These are phyloP conservation scores for Spatulosminthurus flaviceps DNA, from an alignment of 2,888 invertebrate species.

Conservation along the genomic window DNA sequence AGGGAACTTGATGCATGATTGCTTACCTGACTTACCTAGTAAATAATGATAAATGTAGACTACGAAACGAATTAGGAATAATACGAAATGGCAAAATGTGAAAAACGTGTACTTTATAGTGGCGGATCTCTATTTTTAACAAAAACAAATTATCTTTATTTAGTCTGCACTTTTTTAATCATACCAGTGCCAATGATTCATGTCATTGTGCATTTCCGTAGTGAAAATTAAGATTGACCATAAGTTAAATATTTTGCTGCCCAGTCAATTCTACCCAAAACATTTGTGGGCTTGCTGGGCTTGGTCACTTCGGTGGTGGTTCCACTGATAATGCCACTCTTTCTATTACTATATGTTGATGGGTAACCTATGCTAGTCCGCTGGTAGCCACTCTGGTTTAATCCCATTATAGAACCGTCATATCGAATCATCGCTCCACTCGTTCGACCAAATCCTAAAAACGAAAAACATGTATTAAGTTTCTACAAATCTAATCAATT, in stretches of 20 bases:
- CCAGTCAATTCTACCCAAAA: constrained; percentile 59
- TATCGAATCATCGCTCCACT: constrained; percentile 43
- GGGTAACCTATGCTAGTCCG: constrained; percentile 42
- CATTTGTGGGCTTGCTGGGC: constrained; percentile 52
- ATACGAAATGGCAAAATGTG: too few species aligned
- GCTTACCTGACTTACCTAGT: too few species aligned
- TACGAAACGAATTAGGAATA: too few species aligned
- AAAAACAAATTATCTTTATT: too few species aligned
- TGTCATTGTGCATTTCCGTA: neutral
- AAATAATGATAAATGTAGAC: too few species aligned
- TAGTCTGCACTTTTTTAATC: too few species aligned
- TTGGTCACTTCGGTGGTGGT: constrained; percentile 43
- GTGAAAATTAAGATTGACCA: constrained; percentile 57
- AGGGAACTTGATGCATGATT: too few species aligned
- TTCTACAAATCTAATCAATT: neutral
- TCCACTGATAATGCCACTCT: constrained; percentile 55
- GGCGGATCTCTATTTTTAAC: too few species aligned
- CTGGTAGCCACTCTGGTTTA: constrained; percentile 44
- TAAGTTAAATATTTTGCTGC: constrained; percentile 61
- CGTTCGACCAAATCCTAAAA: constrained; percentile 37
- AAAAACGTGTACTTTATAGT: too few species aligned
- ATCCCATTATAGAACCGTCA: constrained; percentile 43
- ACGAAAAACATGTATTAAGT: neutral
- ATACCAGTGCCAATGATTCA: too few species aligned
- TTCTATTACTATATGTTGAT: constrained; percentile 56